Percentiles rank a stretch among this genome's conserved stretches.
Conservation (phyloP, 2,113 vertebrate species). For the Cinclus mexicanus region DNA sequence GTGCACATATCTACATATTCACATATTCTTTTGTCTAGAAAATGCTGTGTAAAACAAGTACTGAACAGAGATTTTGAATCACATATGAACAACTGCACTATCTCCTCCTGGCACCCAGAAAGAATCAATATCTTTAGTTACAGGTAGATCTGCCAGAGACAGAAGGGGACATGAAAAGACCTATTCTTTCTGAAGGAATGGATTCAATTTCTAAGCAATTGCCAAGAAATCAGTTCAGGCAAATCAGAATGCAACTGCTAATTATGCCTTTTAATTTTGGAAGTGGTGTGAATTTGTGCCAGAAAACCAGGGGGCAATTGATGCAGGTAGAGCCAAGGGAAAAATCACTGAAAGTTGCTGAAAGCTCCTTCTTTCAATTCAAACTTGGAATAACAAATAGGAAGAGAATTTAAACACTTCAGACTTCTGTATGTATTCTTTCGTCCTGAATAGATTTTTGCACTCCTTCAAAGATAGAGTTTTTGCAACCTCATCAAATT, state of each 20-base stretch:
- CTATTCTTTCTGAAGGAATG: conserved; percentile 3
- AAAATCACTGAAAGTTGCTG: background rate
- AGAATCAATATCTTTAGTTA: conserved; percentile 3
- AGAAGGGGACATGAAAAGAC: background rate
- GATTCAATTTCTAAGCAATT: conserved; percentile 27
- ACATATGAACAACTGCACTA: background rate
- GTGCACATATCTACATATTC: background rate
- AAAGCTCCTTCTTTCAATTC: background rate
- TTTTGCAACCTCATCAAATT: background rate
- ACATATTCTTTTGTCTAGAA: background rate
- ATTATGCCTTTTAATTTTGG: conserved; percentile 16
- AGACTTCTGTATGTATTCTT: background rate
- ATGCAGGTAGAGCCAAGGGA: background rate
- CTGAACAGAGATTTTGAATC: background rate
- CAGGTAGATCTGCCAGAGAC: background rate
- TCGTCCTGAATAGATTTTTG: background rate
- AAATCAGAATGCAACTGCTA: background rate
- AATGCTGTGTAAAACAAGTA: background rate
- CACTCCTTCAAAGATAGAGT: background rate
- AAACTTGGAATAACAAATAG: background rate
- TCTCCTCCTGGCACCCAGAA: background rate
- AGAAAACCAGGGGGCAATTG: background rate
- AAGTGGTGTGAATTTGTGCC: background rate
- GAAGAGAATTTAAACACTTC: background rate
- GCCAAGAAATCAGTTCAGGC: conserved; percentile 1